Conservation (phyloP, 2,113 vertebrate species). For the Pseudorectes ferrugineus region DNA sequence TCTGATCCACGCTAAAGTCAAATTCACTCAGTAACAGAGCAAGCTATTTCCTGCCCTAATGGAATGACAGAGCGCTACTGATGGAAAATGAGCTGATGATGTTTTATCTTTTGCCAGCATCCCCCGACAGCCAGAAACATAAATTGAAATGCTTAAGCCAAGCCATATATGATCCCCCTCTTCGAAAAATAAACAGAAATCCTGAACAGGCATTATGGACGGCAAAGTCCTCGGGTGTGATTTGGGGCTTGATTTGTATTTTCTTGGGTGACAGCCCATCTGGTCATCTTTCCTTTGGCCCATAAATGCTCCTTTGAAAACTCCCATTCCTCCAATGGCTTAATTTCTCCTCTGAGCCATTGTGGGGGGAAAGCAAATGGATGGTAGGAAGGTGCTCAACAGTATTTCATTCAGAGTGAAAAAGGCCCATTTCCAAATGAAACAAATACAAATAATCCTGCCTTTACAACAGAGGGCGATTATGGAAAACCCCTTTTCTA, state of each 20-base stretch:
- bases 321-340: neutral
- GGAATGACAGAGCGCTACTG: constrained; percentile 55
- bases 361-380: neutral
- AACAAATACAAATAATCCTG: constrained; percentile 56
- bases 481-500: constrained; percentile 33
- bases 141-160: constrained; percentile 55
- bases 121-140: constrained; percentile 40
- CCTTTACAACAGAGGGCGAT: constrained; percentile 31
- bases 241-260: constrained; percentile 26
- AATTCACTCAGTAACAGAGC: constrained; percentile 48
- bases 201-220: constrained; percentile 8
- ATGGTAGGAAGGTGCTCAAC: constrained; percentile 31
- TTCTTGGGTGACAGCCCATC: constrained; percentile 42
- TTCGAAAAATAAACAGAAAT: constrained; percentile 50
- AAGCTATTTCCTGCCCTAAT: constrained; percentile 57
- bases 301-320: constrained; percentile 25
- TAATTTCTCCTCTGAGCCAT: constrained; percentile 34
- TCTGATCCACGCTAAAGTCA: constrained; percentile 36
- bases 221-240: neutral
- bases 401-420: neutral
- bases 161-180: constrained; percentile 20
- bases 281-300: constrained; percentile 39
- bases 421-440: constrained; percentile 45
- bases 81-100: constrained; percentile 58
- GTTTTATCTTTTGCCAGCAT: constrained; percentile 64